These are phyloP conservation scores for Candoia aspera DNA, from an alignment of 2,113 vertebrate species.

Conservation along the genomic window DNA sequence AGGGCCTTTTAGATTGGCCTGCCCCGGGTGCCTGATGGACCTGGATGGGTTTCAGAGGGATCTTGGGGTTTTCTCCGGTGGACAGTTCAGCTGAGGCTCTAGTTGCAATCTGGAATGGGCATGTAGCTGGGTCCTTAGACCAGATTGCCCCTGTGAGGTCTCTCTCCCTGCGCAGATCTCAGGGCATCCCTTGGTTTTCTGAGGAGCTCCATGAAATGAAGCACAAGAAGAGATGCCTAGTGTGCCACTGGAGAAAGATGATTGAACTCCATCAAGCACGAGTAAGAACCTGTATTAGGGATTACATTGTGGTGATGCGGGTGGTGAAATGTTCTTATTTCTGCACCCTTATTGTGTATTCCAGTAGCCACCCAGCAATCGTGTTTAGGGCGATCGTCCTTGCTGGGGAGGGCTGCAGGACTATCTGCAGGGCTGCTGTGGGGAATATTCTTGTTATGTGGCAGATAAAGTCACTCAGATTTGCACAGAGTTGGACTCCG, in stretches of 20 bases:
- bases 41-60: not conserved
- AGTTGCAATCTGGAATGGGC: not conserved
- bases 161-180: not conserved
- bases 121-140: not conserved
- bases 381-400: not conserved
- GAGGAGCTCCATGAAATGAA: not conserved
- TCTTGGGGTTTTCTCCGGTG: not conserved
- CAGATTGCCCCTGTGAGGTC: not conserved
- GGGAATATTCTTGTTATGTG: not conserved
- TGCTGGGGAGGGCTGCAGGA: not conserved
- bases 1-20: no score
- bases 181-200: not conserved
- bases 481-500: not conserved
- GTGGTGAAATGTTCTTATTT: not conserved
- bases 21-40: no score
- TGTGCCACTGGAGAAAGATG: not conserved
- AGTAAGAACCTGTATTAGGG: not conserved
- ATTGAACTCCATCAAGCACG: not conserved
- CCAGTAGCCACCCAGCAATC: not conserved
- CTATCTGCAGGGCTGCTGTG: not conserved
- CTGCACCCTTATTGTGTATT: no score
- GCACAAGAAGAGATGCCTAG: not conserved
- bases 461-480: not conserved
- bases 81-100: not conserved
- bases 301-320: not conserved